Conservation (phyloP, 2,797 vertebrate genomes). For the Bovichtus diacanthus region DNA sequence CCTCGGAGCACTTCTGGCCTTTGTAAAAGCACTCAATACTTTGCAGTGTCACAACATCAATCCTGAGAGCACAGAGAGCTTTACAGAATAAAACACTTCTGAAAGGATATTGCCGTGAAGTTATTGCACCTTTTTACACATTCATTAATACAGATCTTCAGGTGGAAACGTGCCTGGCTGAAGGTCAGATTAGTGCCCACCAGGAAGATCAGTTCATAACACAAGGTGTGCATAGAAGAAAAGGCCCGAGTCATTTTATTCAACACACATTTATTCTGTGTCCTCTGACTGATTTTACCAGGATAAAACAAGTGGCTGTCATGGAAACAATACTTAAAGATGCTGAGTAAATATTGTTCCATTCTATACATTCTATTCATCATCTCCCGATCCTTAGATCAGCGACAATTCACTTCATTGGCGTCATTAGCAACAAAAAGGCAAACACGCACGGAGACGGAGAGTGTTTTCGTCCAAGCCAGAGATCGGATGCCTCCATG, state of each 20-base stretch:
- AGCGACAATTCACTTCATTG: constrained; percentile 16
- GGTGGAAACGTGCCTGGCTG: not conserved
- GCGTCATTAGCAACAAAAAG: constrained; percentile 21
- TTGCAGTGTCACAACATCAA: constrained; percentile 16
- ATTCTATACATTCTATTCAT: constrained; percentile 6
- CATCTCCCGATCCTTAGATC: not conserved
- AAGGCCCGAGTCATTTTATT: not conserved
- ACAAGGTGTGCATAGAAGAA: too few species aligned
- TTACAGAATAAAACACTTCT: not conserved
- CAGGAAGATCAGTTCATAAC: not conserved
- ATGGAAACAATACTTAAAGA: not conserved
- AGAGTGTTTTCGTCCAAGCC: constrained; percentile 26
- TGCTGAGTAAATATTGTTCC: not conserved
- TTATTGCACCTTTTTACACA: constrained; percentile 12
- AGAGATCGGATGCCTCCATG: constrained; percentile 48
- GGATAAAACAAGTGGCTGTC: not conserved
- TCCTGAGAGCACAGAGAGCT: constrained; percentile 2
- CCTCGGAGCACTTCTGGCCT: constrained; percentile 7
- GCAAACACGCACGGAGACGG: constrained; percentile 7
- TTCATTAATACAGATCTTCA: not conserved
- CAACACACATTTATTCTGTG: not conserved
- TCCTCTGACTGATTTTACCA: not conserved
- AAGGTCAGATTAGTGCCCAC: not conserved
- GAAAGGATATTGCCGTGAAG: not conserved
- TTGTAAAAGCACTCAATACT: constrained; percentile 33